Base-by-base conservation (phyloP, 2,888 invertebrate genomes). In the Latheticus oryzae region DNA sequence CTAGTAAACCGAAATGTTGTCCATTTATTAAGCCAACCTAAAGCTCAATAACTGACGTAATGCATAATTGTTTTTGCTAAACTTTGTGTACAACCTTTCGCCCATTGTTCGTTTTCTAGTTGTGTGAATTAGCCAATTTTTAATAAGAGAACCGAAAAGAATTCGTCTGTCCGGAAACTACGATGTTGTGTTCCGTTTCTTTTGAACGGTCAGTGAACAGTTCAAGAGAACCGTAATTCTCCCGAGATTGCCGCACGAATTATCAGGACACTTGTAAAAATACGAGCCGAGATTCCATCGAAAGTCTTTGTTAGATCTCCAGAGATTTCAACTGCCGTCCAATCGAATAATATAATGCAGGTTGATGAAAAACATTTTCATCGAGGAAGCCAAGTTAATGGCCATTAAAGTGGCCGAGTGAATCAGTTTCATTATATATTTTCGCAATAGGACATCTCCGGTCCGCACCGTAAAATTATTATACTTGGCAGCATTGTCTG, bases 221-320 rank as follows among this genome's bases (percentile, higher is more conserved):
- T 60, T 60, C 60, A 62, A 61, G 60, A 58, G 58, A 54, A 52
- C n/a, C 62, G 60, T 62, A 63, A 64, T 58, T 63, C 65, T 65
- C 62, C 2, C 38, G 65, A 65, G 62, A 62, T 60, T 60, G 62
- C 58, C 57, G 57, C 47, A 51, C 60, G 65, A 63, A 65, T 65
- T 65, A 65, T 65, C 65, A 60, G 58, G 65, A 62, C 65, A 63
- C 65, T 64, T 65, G 65, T 65, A 65, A 64, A 65, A 65, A 65
- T 65, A 65, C 63, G 64, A 63, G 64, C 58, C 8, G 57, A 62
- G 64, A 62, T 64, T 64, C 62, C 62, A 64, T 62, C 62, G 62
- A 62, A 55, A 58, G 62, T 61, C 59, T 62, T 64, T 64, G 64
- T 64, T 64, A 45, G 42, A 56, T 32, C 64, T 59, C 64, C 17